phyloP scores from a whole-genome alignment of 2,797 vertebrate genomes.

The Esox masquinongy region DNA sequence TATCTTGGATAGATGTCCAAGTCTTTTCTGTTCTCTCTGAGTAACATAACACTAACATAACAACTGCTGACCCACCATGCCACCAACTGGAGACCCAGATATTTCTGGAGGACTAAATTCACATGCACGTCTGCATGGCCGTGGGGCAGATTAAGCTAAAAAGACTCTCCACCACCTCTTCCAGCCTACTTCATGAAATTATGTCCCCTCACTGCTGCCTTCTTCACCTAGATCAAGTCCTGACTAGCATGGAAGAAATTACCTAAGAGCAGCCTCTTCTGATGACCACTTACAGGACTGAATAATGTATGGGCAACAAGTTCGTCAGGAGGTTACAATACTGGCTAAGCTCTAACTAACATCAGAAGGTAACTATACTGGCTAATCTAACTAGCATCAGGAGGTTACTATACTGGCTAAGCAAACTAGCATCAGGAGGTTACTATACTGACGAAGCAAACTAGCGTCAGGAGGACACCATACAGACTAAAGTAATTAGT shows the following conservation, averaged over 20 bases:
- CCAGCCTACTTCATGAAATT: conserved; percentile 6
- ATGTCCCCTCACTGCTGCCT: neutral
- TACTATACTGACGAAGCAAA: neutral
- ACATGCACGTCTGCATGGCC: conserved; percentile 19
- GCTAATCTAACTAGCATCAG: neutral
- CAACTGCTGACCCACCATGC: neutral
- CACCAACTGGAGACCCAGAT: neutral
- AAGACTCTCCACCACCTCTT: conserved; percentile 27
- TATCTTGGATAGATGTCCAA: neutral
- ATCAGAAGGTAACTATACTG: neutral
- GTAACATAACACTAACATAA: neutral
- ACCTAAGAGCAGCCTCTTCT: neutral
- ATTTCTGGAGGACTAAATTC: neutral
- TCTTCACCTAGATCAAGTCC: conserved; percentile 13
- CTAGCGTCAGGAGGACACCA: neutral
- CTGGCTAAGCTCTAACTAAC: neutral
- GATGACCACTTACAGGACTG: neutral
- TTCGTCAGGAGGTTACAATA: neutral
- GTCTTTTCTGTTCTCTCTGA: neutral
- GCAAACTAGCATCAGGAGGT: neutral
- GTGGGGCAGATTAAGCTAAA: conserved; percentile 31
- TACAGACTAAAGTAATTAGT: neutral
- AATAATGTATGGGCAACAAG: neutral
- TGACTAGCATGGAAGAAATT: conserved; percentile 11
- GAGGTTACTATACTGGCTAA: neutral